Conservation (phyloP, 2,888 invertebrate species). For the Ectemnius cavifrons region DNA sequence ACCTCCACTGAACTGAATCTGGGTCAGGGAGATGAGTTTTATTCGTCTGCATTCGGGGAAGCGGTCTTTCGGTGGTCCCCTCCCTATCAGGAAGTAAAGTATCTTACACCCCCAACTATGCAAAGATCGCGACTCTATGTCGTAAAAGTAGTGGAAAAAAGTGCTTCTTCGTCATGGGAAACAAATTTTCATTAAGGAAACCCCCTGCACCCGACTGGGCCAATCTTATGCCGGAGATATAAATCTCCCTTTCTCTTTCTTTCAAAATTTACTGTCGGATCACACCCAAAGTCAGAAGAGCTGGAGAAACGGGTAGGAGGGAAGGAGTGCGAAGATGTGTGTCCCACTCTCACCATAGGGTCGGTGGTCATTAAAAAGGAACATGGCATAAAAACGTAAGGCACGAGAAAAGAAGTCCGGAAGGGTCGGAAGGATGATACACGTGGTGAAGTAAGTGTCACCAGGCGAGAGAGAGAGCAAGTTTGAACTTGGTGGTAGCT, state of each 20-base stretch:
- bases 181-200: constrained; percentile 15
- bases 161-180: constrained; percentile 45
- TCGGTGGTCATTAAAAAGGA: constrained; percentile 17
- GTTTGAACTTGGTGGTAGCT: constrained; percentile 59
- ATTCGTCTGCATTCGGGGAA: constrained; percentile 26
- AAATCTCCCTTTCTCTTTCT: constrained; percentile 30
- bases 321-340: too few relatives aligned
- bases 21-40: neutral
- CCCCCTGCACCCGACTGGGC: too few relatives aligned
- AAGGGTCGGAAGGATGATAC: constrained; percentile 32
- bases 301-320: too few relatives aligned
- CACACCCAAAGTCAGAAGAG: too few relatives aligned
- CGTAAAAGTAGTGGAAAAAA: constrained; percentile 11
- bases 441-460: constrained; percentile 65
- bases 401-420: neutral
- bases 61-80: too few relatives aligned
- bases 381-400: neutral
- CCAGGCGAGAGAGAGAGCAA: constrained; percentile 41
- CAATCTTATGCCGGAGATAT: constrained; percentile 25
- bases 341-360: too few relatives aligned
- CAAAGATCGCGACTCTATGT: constrained; percentile 6
- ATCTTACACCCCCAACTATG: neutral
- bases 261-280: neutral
- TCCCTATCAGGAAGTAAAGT: too few relatives aligned
- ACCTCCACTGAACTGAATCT: neutral